Conservation (phyloP, 2,888 invertebrate species). For the Ceramica pisi region DNA sequence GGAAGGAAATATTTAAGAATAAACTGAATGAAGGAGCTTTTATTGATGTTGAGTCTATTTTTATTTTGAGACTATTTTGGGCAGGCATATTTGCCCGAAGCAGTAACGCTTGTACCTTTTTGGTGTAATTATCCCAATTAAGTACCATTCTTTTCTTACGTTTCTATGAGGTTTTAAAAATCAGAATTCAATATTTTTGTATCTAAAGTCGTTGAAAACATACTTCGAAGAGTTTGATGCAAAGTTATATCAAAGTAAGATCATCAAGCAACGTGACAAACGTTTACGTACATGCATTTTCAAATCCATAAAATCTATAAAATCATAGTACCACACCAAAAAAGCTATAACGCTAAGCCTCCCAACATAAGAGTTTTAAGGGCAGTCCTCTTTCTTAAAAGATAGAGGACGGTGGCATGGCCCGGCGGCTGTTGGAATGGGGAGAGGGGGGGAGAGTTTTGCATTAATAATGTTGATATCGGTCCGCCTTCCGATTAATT, state of each 20-base stretch:
- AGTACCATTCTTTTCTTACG: neutral
- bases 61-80: neutral
- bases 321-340: neutral
- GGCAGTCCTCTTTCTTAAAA: conserved; percentile 79
- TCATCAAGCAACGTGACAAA: neutral
- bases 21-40: neutral
- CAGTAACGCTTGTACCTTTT: neutral
- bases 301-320: neutral
- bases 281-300: neutral
- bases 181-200: neutral
- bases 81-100: neutral
- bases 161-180: neutral
- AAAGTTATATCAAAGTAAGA: neutral
- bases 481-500: conserved; percentile 88
- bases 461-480: conserved; percentile 91
- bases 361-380: conserved; percentile 58
- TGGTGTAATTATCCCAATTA: no score
- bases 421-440: conserved; percentile 66
- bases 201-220: neutral
- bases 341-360: conserved; percentile 17
- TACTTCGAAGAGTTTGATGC: no score
- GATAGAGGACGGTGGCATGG: conserved; percentile 72
- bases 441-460: conserved; percentile 77
- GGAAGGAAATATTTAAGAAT: neutral
- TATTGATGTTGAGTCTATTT: neutral